Percentiles rank a stretch among this genome's conserved stretches.
phyloP scores from a whole-genome alignment of 1,140 invertebrate species.

The Drosophila teissieri region DNA sequence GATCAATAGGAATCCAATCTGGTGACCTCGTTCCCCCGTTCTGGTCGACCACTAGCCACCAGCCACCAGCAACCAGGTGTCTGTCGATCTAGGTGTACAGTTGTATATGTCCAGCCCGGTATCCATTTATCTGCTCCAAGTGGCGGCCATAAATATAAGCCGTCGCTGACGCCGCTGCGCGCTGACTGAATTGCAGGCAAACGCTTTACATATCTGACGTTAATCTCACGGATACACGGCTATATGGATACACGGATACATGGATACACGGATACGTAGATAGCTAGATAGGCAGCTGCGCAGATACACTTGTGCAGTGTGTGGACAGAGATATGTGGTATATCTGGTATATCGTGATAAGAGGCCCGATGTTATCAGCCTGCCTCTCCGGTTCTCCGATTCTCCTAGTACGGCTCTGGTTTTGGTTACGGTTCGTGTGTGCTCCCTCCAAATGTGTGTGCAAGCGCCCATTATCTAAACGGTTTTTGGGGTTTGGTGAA shows the following conservation, averaged over 20 bases:
- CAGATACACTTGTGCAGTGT: slow-evolving; percentile 30
- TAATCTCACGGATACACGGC: slow-evolving; percentile 57
- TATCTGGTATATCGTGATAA: slow-evolving; percentile 59
- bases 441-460: background rate
- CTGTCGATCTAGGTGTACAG: background rate
- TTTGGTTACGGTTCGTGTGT: too few species aligned
- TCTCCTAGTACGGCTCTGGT: slow-evolving; percentile 4
- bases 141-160: slow-evolving; percentile 69
- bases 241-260: slow-evolving; percentile 11
- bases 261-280: slow-evolving; percentile 34
- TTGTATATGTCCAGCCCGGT: background rate
- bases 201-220: slow-evolving; percentile 68
- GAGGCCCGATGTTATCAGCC: slow-evolving; percentile 71
- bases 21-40: background rate
- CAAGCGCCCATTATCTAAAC: slow-evolving; percentile 67
- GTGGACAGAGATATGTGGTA: slow-evolving; percentile 27
- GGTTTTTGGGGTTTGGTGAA: slow-evolving; percentile 32
- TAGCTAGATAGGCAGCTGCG: slow-evolving; percentile 16
- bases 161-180: slow-evolving; percentile 34
- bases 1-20: background rate
- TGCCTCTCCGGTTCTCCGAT: slow-evolving; percentile 28
- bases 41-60: background rate
- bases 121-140: background rate
- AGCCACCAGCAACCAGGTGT: background rate
- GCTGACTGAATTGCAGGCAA: slow-evolving; percentile 50